Conservation (phyloP, 53 echinoderm and acorn worm species). For the Temnopleurus reevesii region DNA sequence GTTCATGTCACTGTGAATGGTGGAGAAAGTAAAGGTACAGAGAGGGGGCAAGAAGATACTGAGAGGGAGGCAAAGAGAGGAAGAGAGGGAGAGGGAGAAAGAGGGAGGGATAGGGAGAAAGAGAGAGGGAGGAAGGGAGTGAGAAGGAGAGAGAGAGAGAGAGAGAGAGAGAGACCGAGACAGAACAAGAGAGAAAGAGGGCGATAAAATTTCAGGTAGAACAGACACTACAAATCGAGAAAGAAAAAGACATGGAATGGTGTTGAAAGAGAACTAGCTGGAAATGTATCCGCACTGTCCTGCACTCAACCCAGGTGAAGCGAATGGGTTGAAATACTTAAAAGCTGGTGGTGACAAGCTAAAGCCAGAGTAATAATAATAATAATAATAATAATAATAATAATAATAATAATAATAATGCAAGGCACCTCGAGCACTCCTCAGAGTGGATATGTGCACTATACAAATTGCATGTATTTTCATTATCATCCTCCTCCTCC, state of each 20-base stretch:
- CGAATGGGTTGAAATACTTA: too few species aligned
- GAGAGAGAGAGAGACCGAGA: neutral
- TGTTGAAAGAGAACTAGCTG: neutral
- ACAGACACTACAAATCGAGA: neutral
- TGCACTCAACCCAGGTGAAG: too few species aligned
- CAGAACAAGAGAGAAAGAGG: neutral
- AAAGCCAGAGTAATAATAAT: too few species aligned
- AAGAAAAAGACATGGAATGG: neutral
- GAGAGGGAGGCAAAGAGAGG: neutral
- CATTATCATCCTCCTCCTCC: too few species aligned
- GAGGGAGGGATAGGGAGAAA: neutral
- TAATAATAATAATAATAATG: too few species aligned
- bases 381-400: too few species aligned
- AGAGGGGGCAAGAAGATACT: neutral
- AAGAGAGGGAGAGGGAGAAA: neutral
- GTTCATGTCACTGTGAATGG: neutral
- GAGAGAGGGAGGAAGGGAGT: neutral
- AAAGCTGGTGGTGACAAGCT: too few species aligned
- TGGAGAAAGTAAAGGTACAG: neutral
- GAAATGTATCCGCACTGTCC: too few species aligned
- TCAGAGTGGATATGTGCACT: too few species aligned
- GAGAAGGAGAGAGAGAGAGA: neutral
- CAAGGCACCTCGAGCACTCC: too few species aligned
- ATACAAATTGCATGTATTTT: too few species aligned
- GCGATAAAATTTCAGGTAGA: neutral